phyloP scores from a whole-genome alignment of 2,797 vertebrate genomes.

The Podarcis siculus region DNA sequence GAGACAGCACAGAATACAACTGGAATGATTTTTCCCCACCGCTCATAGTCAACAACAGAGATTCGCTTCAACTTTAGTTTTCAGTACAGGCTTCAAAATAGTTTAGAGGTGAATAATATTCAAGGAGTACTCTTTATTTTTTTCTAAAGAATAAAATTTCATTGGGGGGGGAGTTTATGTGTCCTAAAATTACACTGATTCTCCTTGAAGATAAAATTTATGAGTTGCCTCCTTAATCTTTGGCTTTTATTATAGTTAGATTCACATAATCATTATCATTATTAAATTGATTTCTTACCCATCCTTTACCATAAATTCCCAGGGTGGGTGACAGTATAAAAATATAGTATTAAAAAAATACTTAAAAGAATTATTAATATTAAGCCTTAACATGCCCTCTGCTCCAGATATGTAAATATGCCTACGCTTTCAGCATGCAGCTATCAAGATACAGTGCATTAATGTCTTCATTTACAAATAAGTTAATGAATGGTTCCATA shows the following conservation, averaged over 20 bases:
- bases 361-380: too few relatives aligned
- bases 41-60: not conserved
- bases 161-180: not conserved
- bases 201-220: not conserved
- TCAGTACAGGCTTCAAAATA: not conserved
- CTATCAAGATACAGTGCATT: too few relatives aligned
- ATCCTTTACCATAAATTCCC: too few relatives aligned
- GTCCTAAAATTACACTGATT: not conserved
- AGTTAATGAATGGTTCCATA: not conserved
- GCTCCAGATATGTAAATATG: too few relatives aligned
- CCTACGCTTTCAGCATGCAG: too few relatives aligned
- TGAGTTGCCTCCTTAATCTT: not conserved
- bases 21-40: not conserved
- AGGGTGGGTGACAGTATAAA: too few relatives aligned
- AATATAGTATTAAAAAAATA: too few relatives aligned
- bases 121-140: not conserved
- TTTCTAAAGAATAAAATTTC: not conserved
- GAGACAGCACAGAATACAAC: not conserved
- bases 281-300: too few relatives aligned
- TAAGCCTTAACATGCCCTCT: too few relatives aligned
- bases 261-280: not conserved
- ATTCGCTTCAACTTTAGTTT: not conserved
- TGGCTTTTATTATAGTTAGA: not conserved
- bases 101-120: not conserved
- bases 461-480: too few relatives aligned